Conservation (phyloP, 2,888 invertebrate species). For the Idaea dimidiata region DNA sequence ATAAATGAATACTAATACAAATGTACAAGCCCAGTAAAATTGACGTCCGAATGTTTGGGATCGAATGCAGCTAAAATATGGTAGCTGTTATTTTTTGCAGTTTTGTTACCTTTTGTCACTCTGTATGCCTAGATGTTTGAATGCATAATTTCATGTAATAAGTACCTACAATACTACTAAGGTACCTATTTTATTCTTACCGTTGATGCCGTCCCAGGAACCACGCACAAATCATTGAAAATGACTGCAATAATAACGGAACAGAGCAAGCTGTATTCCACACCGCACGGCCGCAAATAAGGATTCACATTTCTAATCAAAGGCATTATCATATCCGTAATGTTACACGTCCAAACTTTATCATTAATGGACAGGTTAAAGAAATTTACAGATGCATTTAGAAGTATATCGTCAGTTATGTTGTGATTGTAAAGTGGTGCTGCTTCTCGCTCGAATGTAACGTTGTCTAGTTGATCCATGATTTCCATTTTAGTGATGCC, state of each 20-base stretch:
- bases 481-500: conserved; percentile 46
- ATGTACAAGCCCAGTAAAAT: no score
- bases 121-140: no score
- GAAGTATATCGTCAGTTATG: conserved; percentile 27
- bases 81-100: no score
- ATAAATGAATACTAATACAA: no score
- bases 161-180: no score
- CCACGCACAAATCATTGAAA: conserved; percentile 87
- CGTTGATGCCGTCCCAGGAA: conserved; percentile 60
- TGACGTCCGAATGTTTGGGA: no score
- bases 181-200: not conserved
- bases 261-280: conserved; percentile 91
- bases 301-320: conserved; percentile 85
- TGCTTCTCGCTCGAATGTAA: conserved; percentile 38
- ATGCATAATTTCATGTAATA: no score
- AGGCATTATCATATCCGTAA: conserved; percentile 80
- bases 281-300: conserved; percentile 90
- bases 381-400: conserved; percentile 31
- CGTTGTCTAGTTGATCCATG: conserved; percentile 45
- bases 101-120: no score
- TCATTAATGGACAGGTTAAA: conserved; percentile 41
- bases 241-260: conserved; percentile 89
- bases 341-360: conserved; percentile 63
- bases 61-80: no score
- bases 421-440: conserved; percentile 15